phyloP scores from a whole-genome alignment of 2,113 vertebrate genomes.

The Poeciliopsis turrubarensis region DNA sequence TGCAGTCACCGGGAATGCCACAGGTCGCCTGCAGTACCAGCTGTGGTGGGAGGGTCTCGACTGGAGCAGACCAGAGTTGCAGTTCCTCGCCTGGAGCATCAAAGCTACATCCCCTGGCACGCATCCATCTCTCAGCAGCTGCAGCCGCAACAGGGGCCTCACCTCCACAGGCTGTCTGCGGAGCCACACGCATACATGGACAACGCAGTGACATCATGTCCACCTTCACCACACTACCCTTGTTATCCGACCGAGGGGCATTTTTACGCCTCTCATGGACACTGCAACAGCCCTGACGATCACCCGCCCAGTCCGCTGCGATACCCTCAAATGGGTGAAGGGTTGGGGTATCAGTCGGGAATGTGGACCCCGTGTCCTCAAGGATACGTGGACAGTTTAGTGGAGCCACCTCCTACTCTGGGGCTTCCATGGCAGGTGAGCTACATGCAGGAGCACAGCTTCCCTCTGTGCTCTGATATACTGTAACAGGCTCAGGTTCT shows the following conservation, averaged over 20 bases:
- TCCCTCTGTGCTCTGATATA: constrained; percentile 60
- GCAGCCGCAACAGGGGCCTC: constrained; percentile 53
- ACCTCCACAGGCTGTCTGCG: constrained; percentile 44
- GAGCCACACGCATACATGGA: constrained; percentile 66
- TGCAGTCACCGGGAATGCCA: constrained; percentile 85
- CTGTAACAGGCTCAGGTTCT: constrained; percentile 15
- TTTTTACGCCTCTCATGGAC: constrained; percentile 62
- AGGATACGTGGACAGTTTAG: constrained; percentile 71
- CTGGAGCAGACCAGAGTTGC: constrained; percentile 45
- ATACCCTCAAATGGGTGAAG: constrained; percentile 64
- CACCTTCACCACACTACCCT: constrained; percentile 74
- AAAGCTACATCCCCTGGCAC: constrained; percentile 71
- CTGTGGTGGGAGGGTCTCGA: constrained; percentile 16
- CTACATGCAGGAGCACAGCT: constrained; percentile 67
- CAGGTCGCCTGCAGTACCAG: constrained; percentile 10
- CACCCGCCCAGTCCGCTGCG: constrained; percentile 60
- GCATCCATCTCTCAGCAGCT: constrained; percentile 60
- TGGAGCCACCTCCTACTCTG: constrained; percentile 54
- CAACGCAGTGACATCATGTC: constrained; percentile 53
- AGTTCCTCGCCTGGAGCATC: constrained; percentile 57
- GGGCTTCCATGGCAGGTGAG: constrained; percentile 72
- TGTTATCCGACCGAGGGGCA: constrained; percentile 70
- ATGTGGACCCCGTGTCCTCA: constrained; percentile 70
- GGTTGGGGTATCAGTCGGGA: constrained; percentile 61
- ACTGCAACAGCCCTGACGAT: constrained; percentile 57